A percentile compares a stretch with the other conserved stretches of the same genome.
phyloP scores from a whole-genome alignment of 1,140 invertebrate genomes.

The Trichomalopsis sarcophagae region DNA sequence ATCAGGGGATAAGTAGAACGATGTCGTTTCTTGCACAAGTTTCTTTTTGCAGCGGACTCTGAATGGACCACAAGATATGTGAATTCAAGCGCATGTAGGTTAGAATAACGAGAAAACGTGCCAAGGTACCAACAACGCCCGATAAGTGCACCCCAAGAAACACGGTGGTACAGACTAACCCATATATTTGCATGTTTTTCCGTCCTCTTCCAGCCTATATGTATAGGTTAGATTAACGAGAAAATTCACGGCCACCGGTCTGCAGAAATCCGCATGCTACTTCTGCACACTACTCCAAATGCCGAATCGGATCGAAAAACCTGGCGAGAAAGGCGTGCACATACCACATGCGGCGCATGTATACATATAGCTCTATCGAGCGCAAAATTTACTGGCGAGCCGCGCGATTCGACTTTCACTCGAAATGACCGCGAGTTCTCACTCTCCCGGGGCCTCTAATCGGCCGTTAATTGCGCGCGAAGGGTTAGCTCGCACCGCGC shows the following conservation, averaged over 20 bases:
- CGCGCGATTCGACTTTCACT: constrained; percentile 15
- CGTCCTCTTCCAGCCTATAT: no score
- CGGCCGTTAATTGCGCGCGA: constrained; percentile 9
- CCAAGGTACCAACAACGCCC: no score
- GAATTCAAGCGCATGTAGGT: no score
- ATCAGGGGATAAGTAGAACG: neutral
- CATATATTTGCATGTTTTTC: no score
- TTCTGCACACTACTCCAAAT: neutral
- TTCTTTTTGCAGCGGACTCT: neutral
- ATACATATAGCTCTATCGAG: neutral
- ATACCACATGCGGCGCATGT: neutral
- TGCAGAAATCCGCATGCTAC: neutral
- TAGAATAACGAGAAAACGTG: no score
- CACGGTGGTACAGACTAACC: no score
- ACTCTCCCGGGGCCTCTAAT: constrained; percentile 13
- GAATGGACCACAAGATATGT: no score
- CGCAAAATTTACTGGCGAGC: neutral
- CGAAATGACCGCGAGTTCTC: neutral
- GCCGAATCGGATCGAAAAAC: neutral
- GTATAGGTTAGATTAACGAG: no score
- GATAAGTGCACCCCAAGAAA: no score
- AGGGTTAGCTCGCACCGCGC: neutral
- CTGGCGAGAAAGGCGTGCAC: neutral
- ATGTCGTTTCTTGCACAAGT: neutral
- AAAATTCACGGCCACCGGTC: neutral